phyloP scores from a whole-genome alignment of 2,113 vertebrate species.

The Hippocampus barbouri region DNA sequence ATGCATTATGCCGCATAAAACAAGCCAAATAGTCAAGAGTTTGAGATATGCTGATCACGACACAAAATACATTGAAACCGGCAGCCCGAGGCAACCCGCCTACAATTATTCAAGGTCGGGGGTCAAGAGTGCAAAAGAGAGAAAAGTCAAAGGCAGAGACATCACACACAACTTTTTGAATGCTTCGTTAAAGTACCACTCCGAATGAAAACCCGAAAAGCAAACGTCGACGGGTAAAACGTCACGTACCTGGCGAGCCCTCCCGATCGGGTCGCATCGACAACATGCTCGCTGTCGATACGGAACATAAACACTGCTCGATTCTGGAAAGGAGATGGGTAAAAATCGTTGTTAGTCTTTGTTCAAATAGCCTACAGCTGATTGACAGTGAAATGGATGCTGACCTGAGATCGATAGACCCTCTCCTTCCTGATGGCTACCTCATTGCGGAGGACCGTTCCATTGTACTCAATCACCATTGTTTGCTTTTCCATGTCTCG shows the following conservation, averaged over 20 bases:
- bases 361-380: background rate
- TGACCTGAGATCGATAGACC: conserved; percentile 87
- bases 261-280: conserved; percentile 87
- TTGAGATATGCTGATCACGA: background rate
- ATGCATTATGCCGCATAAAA: background rate
- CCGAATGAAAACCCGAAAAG: background rate
- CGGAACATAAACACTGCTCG: conserved; percentile 95
- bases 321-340: conserved; percentile 73
- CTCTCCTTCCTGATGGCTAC: conserved; percentile 92
- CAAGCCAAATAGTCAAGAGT: background rate
- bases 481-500: conserved; percentile 97
- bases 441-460: conserved; percentile 92
- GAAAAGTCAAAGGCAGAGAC: background rate
- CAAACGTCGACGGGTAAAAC: background rate
- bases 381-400: background rate
- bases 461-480: conserved; percentile 98
- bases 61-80: background rate
- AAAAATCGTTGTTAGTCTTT: background rate
- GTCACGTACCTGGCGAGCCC: conserved; percentile 84
- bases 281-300: conserved; percentile 91
- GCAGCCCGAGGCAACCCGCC: background rate
- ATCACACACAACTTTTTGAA: background rate
- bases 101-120: background rate
- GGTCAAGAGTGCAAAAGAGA: background rate
- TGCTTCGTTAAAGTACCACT: background rate